A percentile compares a stretch with the other conserved stretches of the same genome.
Evolutionary conservation across 2,113 vertebrate genomes (phyloP).

Genomic region (Piprites chloris): DNA sequence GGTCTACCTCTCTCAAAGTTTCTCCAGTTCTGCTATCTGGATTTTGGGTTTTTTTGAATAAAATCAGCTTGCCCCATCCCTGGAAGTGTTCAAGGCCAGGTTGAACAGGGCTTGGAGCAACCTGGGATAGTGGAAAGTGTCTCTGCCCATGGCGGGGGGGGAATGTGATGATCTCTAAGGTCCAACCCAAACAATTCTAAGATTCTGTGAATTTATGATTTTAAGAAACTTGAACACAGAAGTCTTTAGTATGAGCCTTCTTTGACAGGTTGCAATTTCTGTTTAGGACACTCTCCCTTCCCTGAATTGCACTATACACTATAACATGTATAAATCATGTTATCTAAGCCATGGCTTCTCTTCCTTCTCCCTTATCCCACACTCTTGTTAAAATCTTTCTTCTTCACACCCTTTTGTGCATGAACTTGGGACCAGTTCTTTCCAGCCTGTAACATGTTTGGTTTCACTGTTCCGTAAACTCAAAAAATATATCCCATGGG

Average conservation of each 20-base stretch:
- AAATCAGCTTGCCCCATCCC: background rate
- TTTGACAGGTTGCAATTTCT: background rate
- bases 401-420: background rate
- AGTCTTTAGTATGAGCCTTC: background rate
- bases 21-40: background rate
- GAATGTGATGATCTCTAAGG: background rate
- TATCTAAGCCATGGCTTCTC: background rate
- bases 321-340: background rate
- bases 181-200: background rate
- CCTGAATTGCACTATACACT: background rate
- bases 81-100: background rate
- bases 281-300: background rate
- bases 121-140: too few relatives aligned
- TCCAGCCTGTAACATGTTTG: background rate
- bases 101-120: fast-evolving
- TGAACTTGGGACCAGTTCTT: background rate
- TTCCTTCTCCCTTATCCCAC: background rate
- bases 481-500: background rate
- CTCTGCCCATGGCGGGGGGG: background rate
- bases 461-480: background rate
- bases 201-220: background rate
- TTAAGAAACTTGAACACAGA: background rate
- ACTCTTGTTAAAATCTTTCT: background rate
- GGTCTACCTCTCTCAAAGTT: background rate
- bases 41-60: background rate